These are phyloP conservation scores for Diploptera punctata DNA, from an alignment of 2,888 invertebrate genomes.

Conservation along the genomic window DNA sequence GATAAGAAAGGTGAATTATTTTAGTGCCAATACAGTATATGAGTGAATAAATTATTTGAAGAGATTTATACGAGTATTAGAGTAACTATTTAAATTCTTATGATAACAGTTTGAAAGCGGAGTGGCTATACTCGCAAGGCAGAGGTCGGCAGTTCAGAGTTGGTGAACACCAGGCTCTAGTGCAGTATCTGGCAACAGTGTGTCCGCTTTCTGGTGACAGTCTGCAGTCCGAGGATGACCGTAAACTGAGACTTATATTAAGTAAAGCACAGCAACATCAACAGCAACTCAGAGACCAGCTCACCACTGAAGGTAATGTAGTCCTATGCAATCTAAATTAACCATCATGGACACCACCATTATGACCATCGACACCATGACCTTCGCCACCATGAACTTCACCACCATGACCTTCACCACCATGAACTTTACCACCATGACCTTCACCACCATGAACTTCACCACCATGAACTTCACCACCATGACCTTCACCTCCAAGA, in stretches of 20 bases:
- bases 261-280: constrained; percentile 93
- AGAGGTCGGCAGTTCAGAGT: constrained; percentile 86
- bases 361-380: too few species aligned
- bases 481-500: too few species aligned
- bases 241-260: constrained; percentile 82
- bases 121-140: constrained; percentile 96
- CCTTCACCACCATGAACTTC: too few species aligned
- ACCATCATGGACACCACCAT: too few species aligned
- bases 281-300: constrained; percentile 79
- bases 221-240: constrained; percentile 84
- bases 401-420: too few species aligned
- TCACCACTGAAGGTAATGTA: constrained; percentile 59
- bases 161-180: constrained; percentile 82
- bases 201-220: constrained; percentile 86
- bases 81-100: neutral
- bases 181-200: constrained; percentile 81
- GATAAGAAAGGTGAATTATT: too few species aligned
- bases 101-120: constrained; percentile 80
- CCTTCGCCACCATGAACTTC: too few species aligned
- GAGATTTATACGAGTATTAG: neutral
- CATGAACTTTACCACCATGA: too few species aligned
- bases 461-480: too few species aligned
- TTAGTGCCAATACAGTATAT: too few species aligned
- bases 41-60: too few species aligned
- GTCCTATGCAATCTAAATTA: too few species aligned